phyloP scores from a whole-genome alignment of 2,888 invertebrate species.

The Melanargia galathea region DNA sequence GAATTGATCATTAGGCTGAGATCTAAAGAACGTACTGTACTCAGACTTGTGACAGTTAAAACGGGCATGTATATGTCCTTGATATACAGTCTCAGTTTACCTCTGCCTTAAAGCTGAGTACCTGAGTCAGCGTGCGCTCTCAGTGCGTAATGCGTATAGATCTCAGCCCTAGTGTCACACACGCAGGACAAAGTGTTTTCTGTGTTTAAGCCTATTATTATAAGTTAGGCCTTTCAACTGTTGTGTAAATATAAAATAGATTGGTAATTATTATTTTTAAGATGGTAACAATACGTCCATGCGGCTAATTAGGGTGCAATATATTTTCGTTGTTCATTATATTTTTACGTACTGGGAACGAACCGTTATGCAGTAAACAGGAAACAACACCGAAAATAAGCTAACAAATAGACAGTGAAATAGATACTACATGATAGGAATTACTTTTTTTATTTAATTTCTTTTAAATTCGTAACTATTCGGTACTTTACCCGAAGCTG shows the following conservation, averaged over 20 bases:
- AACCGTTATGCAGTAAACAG: slow-evolving; percentile 66
- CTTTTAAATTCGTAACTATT: slow-evolving; percentile 78
- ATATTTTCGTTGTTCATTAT: slow-evolving; percentile 28
- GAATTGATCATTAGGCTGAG: no score
- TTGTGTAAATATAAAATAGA: slow-evolving; percentile 13
- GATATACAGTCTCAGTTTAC: no score
- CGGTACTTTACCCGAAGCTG: slow-evolving; percentile 70
- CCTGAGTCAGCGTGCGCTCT: no score
- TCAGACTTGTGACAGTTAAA: no score
- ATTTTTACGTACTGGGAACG: slow-evolving; percentile 63
- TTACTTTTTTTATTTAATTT: slow-evolving; percentile 56
- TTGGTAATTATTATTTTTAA: slow-evolving; percentile 18
- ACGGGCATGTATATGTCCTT: no score
- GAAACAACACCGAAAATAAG: slow-evolving; percentile 81
- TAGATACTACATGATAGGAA: slow-evolving; percentile 80
- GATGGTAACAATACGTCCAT: slow-evolving; percentile 13
- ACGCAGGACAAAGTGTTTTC: slow-evolving; percentile 2
- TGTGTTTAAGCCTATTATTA: slow-evolving; percentile 1
- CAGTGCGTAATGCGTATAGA: no score
- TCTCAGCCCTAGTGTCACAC: slow-evolving; percentile 1
- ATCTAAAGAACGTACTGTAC: no score
- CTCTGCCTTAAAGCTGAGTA: no score
- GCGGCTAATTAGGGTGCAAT: slow-evolving; percentile 14
- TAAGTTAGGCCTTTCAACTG: slow-evolving; percentile 31
- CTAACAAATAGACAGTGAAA: slow-evolving; percentile 82